Evolutionary conservation across 2,888 invertebrate species (phyloP).

Genomic region (Fragum fragum): DNA sequence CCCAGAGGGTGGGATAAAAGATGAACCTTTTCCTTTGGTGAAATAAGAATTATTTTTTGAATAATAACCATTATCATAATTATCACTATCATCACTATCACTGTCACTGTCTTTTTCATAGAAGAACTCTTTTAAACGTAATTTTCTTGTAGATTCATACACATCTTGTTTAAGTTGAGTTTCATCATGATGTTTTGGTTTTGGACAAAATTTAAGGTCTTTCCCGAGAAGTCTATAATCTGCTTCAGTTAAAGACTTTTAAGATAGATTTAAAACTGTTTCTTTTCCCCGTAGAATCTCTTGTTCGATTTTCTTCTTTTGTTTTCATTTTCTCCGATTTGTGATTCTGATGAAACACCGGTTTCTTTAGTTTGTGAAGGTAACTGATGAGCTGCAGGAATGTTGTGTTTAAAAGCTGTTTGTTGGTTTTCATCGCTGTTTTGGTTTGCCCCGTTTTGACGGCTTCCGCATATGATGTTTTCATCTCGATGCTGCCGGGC

Average conservation of each 20-base stretch:
- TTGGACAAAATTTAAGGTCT: slow-evolving; percentile 33
- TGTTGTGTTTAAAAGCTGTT: slow-evolving; percentile 15
- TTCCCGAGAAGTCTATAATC: slow-evolving; percentile 32
- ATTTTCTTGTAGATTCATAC: background rate
- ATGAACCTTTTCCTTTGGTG: slow-evolving; percentile 16
- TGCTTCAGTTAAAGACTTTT: background rate
- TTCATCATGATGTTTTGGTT: slow-evolving; percentile 31
- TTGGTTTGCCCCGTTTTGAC: slow-evolving; percentile 24
- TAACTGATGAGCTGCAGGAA: slow-evolving; percentile 8
- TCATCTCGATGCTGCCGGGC: slow-evolving; percentile 18
- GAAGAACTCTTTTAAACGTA: slow-evolving; percentile 28
- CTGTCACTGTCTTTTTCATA: background rate
- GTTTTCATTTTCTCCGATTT: slow-evolving; percentile 20
- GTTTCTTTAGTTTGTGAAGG: slow-evolving; percentile 22
- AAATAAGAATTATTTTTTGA: background rate
- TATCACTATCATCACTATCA: background rate
- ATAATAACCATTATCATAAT: background rate
- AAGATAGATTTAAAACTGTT: slow-evolving; percentile 36
- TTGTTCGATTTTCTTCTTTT: slow-evolving; percentile 25
- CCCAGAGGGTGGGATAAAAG: slow-evolving; percentile 33
- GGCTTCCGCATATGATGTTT: slow-evolving; percentile 22
- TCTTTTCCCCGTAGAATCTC: slow-evolving; percentile 22
- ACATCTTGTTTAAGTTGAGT: slow-evolving; percentile 7
- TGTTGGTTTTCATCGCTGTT: slow-evolving; percentile 2
- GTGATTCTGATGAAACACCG: slow-evolving; percentile 13